These are phyloP conservation scores for Sphaeramia orbicularis DNA, from an alignment of 2,797 vertebrate species.

Conservation along the genomic window DNA sequence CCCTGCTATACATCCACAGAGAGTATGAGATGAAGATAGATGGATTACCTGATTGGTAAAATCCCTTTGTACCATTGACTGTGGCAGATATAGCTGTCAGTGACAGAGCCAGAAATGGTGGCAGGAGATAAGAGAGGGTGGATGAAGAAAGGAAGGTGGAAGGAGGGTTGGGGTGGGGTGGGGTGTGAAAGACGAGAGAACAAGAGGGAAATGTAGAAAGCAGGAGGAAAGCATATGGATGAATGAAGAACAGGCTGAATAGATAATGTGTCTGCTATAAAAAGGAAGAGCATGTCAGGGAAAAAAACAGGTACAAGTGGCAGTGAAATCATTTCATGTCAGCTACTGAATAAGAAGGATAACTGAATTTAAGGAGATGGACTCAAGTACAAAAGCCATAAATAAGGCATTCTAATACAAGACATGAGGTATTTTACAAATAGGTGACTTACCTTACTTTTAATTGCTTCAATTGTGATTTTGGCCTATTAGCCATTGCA, in stretches of 20 bases:
- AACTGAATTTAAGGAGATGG: not conserved
- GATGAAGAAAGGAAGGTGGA: slow-evolving; percentile 21
- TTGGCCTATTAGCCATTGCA: not conserved
- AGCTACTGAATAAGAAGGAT: not conserved
- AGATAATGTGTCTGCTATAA: slow-evolving; percentile 1
- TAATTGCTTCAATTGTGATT: not conserved
- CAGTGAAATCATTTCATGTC: not conserved
- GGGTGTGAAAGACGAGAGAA: slow-evolving; percentile 20
- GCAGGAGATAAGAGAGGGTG: slow-evolving; percentile 42
- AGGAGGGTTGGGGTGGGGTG: not conserved
- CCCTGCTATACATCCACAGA: slow-evolving; percentile 36
- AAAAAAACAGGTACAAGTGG: not conserved
- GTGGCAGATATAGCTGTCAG: slow-evolving; percentile 53
- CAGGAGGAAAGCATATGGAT: not conserved
- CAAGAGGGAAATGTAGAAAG: not conserved
- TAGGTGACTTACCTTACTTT: not conserved
- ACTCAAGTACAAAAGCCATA: not conserved
- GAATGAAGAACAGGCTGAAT: not conserved
- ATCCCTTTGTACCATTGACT: slow-evolving; percentile 40
- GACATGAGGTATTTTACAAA: not conserved
- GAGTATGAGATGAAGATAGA: slow-evolving; percentile 46
- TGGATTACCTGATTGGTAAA: slow-evolving; percentile 62
- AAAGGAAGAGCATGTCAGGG: not conserved
- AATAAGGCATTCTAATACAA: not conserved
- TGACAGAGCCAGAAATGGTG: slow-evolving; percentile 37